Evolutionary conservation across 2,797 vertebrate species (phyloP), one percentile per base, ranked within the genome.

Genomic region (Sebastes vulpes): DNA sequence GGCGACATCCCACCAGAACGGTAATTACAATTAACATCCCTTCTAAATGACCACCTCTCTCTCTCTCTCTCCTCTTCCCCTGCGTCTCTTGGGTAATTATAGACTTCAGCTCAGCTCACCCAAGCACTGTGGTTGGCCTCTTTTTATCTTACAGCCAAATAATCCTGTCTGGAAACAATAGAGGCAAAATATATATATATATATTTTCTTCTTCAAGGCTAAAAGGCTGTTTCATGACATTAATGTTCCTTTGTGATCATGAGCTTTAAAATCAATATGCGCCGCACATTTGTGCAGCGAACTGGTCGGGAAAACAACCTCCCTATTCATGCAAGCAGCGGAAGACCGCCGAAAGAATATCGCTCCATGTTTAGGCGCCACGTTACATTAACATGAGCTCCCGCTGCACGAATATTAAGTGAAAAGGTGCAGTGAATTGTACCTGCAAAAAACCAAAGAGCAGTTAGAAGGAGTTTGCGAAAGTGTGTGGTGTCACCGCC

Each of bases 11-110:
- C 89, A 92, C 86, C 87, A 93, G 91, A 90, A 83, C 65, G 52
- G 89, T 94, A 93, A 95, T 95, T 94, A 94, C 91, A 95, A 94
- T 94, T 95, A 94, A 92, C 91, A 90, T 84, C 89, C 89, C 78
- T 86, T 93, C 91, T 91, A 92, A 95, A 94, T 93, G 92, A 92
- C 90, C 92, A 90, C 90, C 86, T 90, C 86, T 91, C 83, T 65
- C 78, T 42, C 38, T 46, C 79, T 81, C 82, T 66, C 81, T 52
- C 50, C 50, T 79, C 80, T 58, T 73, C 81, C 77, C 60, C 75
- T 76, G 65, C 28, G 25, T 91, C 93, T 93, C 92, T 42, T 20
- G 69, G 88, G 94, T 93, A 93, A 95, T 94, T 93, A 91, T 29
- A 92, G 87, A 88, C 83, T 88, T 90, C 64, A 57, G 86, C 87